Percentiles rank a stretch among this genome's conserved stretches.
These are phyloP conservation scores for Julus scandinavius DNA, from an alignment of 2,888 invertebrate species.

Conservation along the genomic window DNA sequence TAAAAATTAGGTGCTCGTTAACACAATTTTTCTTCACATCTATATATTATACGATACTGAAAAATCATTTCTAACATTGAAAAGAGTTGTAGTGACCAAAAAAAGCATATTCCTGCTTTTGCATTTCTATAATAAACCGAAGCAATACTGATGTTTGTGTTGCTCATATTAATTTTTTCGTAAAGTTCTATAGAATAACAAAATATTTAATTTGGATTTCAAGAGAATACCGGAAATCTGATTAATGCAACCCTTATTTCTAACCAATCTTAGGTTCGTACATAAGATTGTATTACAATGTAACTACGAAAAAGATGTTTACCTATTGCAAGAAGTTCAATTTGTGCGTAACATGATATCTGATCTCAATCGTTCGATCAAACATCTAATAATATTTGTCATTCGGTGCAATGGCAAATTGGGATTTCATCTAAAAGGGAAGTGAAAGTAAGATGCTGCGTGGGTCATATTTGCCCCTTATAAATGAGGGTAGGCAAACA, in stretches of 20 bases:
- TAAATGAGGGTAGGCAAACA: no score
- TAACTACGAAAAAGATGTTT: background rate
- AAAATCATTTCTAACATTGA: no score
- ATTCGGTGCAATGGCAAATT: background rate
- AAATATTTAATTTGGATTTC: no score
- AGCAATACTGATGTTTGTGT: no score
- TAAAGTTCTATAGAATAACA: no score
- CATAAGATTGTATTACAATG: background rate
- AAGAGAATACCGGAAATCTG: background rate
- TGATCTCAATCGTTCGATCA: background rate
- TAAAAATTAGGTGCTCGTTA: background rate
- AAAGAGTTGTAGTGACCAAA: no score
- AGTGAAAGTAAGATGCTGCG: background rate
- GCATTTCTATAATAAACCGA: no score
- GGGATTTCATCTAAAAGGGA: background rate
- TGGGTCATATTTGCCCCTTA: background rate
- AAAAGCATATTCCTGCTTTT: no score
- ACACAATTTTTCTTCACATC: background rate
- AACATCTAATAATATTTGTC: background rate
- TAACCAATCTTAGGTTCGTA: background rate
- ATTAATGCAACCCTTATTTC: background rate
- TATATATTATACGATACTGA: no score
- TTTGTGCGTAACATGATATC: background rate
- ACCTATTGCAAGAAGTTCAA: background rate
- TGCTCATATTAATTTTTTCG: no score